Conservation (phyloP, 2,113 vertebrate genomes). For the Pangasianodon hypophthalmus region DNA sequence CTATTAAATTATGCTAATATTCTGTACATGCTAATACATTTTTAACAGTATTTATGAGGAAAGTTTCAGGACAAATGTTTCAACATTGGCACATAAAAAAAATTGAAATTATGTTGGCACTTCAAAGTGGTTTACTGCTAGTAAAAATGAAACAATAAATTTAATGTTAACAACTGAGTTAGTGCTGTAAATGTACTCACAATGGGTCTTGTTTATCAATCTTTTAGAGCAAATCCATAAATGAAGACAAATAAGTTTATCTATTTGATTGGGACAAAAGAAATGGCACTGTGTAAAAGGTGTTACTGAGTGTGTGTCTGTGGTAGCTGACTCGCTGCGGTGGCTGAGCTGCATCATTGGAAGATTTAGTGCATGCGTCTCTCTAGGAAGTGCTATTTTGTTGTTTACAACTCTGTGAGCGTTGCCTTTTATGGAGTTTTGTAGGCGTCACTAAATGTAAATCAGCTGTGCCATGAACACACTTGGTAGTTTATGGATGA, state of each 20-base stretch:
- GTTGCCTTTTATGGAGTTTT: background rate
- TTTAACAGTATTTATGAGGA: background rate
- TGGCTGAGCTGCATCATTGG: constrained; percentile 4
- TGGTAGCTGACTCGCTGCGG: background rate
- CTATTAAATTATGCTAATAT: background rate
- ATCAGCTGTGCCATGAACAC: background rate
- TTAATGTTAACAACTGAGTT: background rate
- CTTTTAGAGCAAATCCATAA: background rate
- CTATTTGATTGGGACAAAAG: background rate
- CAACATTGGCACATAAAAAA: background rate
- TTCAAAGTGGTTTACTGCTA: background rate
- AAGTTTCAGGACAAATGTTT: background rate
- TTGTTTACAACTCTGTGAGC: background rate
- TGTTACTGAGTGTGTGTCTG: background rate
- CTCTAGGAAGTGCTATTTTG: background rate
- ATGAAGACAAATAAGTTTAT: background rate
- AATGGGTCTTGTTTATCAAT: background rate
- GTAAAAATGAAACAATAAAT: background rate
- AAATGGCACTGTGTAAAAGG: background rate
- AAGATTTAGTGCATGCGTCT: background rate
- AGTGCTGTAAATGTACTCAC: background rate
- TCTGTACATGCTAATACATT: background rate
- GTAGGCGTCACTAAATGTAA: background rate
- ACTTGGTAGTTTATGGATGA: background rate
- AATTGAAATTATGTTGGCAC: background rate